Evolutionary conservation across 2,888 invertebrate genomes (phyloP).

Genomic region (Hirtodrosophila alboralis): DNA sequence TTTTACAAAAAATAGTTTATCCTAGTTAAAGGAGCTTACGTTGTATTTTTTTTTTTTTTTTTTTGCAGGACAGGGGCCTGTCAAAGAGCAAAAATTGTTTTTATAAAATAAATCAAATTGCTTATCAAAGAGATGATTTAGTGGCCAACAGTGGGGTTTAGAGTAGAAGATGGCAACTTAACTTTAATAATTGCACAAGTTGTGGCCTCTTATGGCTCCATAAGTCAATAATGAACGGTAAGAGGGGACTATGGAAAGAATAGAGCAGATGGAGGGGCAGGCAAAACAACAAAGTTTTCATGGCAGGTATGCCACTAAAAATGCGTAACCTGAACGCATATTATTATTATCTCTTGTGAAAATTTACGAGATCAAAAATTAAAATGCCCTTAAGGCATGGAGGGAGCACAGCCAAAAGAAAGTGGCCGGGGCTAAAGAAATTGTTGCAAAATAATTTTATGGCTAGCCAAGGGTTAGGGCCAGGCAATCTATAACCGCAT

Average conservation of each 20-base stretch:
- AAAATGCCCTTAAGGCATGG: constrained; percentile 69
- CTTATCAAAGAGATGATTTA: constrained; percentile 78
- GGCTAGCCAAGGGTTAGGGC: constrained; percentile 67
- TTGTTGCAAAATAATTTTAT: constrained; percentile 79
- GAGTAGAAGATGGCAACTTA: constrained; percentile 32
- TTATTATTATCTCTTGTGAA: constrained; percentile 79
- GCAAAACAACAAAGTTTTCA: constrained; percentile 45
- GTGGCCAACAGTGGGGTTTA: constrained; percentile 39
- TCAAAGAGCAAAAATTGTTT: constrained; percentile 73
- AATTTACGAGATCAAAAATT: constrained; percentile 81
- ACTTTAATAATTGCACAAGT: constrained; percentile 79
- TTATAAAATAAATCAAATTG: constrained; percentile 76
- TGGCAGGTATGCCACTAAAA: constrained; percentile 63
- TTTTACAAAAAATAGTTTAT: constrained; percentile 66
- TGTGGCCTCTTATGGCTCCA: constrained; percentile 72
- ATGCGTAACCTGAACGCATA: constrained; percentile 76
- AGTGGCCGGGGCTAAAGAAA: constrained; percentile 65
- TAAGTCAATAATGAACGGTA: constrained; percentile 70
- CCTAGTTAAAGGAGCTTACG: constrained; percentile 44
- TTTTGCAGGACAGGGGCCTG: constrained; percentile 56
- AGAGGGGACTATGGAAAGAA: neutral
- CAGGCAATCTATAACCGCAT: constrained; percentile 74
- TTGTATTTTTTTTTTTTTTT: constrained; percentile 31
- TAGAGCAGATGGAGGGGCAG: neutral
- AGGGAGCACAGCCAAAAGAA: constrained; percentile 26